phyloP scores from a whole-genome alignment of 2,888 invertebrate genomes.

The Tridacna gigas region DNA sequence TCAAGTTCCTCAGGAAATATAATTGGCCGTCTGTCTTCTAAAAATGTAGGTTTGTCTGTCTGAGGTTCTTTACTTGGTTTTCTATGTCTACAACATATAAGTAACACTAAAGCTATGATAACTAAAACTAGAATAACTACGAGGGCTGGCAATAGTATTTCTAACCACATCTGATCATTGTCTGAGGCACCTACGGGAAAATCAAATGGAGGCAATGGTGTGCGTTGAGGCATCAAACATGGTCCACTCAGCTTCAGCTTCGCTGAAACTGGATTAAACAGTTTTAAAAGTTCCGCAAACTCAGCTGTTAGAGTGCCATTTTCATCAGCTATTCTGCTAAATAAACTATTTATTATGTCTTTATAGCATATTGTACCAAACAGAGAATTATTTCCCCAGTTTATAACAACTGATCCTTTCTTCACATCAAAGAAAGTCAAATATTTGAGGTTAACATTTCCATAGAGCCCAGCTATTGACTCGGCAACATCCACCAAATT shows the following conservation, averaged over 20 bases:
- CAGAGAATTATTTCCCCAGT: slow-evolving; percentile 61
- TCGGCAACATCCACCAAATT: slow-evolving; percentile 49
- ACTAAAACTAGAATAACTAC: slow-evolving; percentile 61
- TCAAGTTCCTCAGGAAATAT: slow-evolving; percentile 77
- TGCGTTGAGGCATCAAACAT: slow-evolving; percentile 48
- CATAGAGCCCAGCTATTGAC: slow-evolving; percentile 47
- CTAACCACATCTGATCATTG: slow-evolving; percentile 62
- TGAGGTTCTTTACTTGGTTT: slow-evolving; percentile 59
- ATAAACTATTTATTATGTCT: slow-evolving; percentile 45
- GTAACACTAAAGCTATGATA: slow-evolving; percentile 57
- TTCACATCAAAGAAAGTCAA: slow-evolving; percentile 51
- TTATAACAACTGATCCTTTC: slow-evolving; percentile 45
- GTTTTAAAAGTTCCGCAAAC: slow-evolving; percentile 37
- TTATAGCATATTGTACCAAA: slow-evolving; percentile 47
- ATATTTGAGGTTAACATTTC: slow-evolving; percentile 41
- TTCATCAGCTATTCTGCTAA: slow-evolving; percentile 39
- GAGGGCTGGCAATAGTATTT: slow-evolving; percentile 64
- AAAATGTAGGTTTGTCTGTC: slow-evolving; percentile 73
- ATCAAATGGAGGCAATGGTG: slow-evolving; percentile 33
- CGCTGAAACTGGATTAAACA: slow-evolving; percentile 33
- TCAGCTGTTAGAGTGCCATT: slow-evolving; percentile 43
- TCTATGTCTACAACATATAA: slow-evolving; percentile 61
- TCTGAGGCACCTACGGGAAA: slow-evolving; percentile 42
- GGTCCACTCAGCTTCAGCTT: slow-evolving; percentile 46
- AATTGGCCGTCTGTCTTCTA: slow-evolving; percentile 76